Base-by-base conservation (phyloP, 2,113 vertebrate genomes). In the Calyptommatus sinebrachiatus region DNA sequence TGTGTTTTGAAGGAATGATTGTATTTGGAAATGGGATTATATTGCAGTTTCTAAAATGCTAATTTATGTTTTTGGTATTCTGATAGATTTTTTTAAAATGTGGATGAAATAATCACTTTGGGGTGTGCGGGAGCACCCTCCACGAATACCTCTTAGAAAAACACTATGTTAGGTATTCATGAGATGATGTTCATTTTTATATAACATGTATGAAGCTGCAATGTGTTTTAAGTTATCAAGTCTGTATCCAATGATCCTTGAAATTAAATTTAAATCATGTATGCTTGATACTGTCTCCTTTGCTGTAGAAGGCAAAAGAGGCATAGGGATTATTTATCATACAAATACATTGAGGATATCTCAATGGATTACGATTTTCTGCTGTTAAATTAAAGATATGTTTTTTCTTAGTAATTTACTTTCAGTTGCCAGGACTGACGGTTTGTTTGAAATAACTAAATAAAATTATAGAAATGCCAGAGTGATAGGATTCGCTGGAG, bases 321-420 rank as follows among this genome's bases (percentile, higher is more conserved):
- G 50, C 53, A 80, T 84, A 0, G 2, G n/a, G 7, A 29, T 29
- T 46, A 78, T 73, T 88, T 63, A 78, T 84, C 78, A 73, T 29
- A 7, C 0, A 16, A 85, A 89, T 81, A 29, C 67, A 66, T 0
- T 0, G 83, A 83, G 18, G 18, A 71, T 82, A 35, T 61, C 66
- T 76, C 79, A 4, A 77, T 8, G 5, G 22, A 73, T 76, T 80
- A 35, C 85, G 84, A 57, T 78, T 73, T 86, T 80, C 75, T 35
- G 45, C 79, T 87, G 73, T 53, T 71, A 69, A 83, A 88, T 88
- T 83, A 85, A 89, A 83, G 75, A 87, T 61, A 78, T 63, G 76
- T 76, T 90, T 84, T 78, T 86, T 63, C 85, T 84, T 26, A 76
- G 65, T 79, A 71, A 86, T 80, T 87, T 72, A 85, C 86, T 88